Evolutionary conservation across 2,888 invertebrate genomes (phyloP).

Genomic region (Pristionchus entomophagus): DNA sequence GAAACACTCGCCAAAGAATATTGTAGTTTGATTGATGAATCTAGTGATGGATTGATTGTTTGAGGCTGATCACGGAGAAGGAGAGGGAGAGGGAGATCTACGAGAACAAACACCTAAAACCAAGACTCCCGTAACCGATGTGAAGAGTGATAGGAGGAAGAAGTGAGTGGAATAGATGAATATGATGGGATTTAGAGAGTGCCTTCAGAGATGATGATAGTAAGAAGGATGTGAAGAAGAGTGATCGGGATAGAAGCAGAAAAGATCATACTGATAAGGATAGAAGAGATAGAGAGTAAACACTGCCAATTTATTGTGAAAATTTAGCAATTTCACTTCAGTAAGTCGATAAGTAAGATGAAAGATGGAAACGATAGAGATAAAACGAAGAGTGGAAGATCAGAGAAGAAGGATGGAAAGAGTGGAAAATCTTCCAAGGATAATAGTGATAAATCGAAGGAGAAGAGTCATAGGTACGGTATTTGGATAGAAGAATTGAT

Average conservation of each 20-base stretch:
- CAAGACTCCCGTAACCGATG: not conserved
- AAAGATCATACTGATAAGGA: constrained; percentile 15
- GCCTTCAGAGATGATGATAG: not conserved
- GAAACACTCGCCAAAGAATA: constrained; percentile 19
- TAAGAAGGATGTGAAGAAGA: constrained; percentile 16
- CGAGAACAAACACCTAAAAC: constrained; percentile 21
- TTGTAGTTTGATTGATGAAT: not conserved
- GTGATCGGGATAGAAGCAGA: constrained; percentile 4
- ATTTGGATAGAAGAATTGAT: not conserved
- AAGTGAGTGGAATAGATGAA: not conserved
- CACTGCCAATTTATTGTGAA: not conserved
- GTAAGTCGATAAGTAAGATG: constrained; percentile 28
- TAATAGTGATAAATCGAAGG: constrained; percentile 24
- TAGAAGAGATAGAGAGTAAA: constrained; percentile 34
- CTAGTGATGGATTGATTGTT: not conserved
- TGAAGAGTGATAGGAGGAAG: constrained; percentile 7
- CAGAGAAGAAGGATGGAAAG: constrained; percentile 32
- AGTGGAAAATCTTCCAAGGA: constrained; percentile 9
- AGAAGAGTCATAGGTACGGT: not conserved
- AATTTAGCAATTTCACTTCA: not conserved
- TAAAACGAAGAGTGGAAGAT: constrained; percentile 8
- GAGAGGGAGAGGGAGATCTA: not conserved
- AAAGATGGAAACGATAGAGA: constrained; percentile 19
- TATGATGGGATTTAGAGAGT: not conserved
- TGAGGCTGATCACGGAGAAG: not conserved